Evolutionary conservation across 2,888 invertebrate species (phyloP), one percentile per base, ranked within the genome.

Genomic region (Busseola fusca): DNA sequence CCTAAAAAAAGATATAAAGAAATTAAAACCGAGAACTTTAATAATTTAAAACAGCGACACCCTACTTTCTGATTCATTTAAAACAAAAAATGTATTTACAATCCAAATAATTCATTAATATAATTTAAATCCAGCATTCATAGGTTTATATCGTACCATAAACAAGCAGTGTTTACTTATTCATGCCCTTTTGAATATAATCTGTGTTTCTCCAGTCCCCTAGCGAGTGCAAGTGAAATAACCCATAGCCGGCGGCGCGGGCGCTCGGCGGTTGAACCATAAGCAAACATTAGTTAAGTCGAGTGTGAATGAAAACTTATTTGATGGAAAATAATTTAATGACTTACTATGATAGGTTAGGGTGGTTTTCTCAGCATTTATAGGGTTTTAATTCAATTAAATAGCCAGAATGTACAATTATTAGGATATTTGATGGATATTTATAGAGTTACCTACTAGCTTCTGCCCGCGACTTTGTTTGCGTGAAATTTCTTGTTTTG

Each of bases 271-370:
- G 81, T 72, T 62, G 69, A 74, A 67, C 73, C 81, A 75, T 81
- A 84, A 75, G 83, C 81, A 83, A 81, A 87, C 85, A 85, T 80
- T 74, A 81, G 78, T 76, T 77, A 79, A 85, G 69, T 81, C 78
- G 70, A 80, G 81, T 84, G 83, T 84, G 81, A 87, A 84, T 84
- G 83, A 84, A 86, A 85, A 83, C 84, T 84, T 86, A 89, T 86
- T 86, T 83, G 82, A 81, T 82, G 83, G 84, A 87, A 89, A 89
- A 85, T 86, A 76, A 84, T 86, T 87, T 86, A 86, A 87, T 85
- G 84, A 72, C 30, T 37, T 45, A 25, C 50, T 54, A 10, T 54
- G 64, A 69, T 74, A 59, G 57, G 40, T 75, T 79, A 58, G 68
- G 71, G 75, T 40, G 37, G 67, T 34, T 64, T 60, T 25, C 18